phyloP scores from a whole-genome alignment of 2,888 invertebrate species.

The Lottia scabra region DNA sequence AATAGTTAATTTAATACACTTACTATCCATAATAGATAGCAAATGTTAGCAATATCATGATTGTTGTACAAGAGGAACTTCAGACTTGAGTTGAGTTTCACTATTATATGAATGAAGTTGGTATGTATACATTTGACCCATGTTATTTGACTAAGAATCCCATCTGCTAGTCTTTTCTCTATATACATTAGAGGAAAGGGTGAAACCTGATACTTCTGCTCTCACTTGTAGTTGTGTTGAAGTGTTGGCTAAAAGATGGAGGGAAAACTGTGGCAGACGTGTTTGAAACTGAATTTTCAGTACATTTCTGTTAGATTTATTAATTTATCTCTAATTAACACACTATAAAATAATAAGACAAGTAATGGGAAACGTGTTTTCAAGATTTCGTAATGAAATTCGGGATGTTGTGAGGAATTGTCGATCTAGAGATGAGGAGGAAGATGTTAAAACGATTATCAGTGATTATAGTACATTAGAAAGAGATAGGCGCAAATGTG shows the following conservation, averaged over 20 bases:
- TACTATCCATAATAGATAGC: no score
- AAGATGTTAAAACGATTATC: neutral
- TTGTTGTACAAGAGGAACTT: no score
- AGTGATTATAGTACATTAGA: neutral
- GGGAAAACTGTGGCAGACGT: neutral
- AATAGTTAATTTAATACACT: no score
- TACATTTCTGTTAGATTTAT: neutral
- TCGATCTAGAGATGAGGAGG: constrained; percentile 8
- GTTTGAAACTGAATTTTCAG: neutral
- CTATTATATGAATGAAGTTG: neutral
- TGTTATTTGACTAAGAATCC: neutral
- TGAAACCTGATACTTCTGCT: neutral
- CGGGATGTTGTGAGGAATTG: constrained; percentile 10
- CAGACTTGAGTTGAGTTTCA: neutral
- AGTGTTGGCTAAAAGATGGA: neutral
- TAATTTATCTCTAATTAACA: neutral
- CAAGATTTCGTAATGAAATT: constrained; percentile 14
- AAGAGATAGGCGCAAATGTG: neutral
- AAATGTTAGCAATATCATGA: no score
- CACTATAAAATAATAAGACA: neutral
- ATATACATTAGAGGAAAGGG: constrained; percentile 5
- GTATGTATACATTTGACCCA: neutral
- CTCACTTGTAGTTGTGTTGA: neutral
- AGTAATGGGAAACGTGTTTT: constrained; percentile 14
- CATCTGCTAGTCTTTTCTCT: neutral